phyloP scores from a whole-genome alignment of 2,888 invertebrate genomes.

The Stenotaenia linearis region DNA sequence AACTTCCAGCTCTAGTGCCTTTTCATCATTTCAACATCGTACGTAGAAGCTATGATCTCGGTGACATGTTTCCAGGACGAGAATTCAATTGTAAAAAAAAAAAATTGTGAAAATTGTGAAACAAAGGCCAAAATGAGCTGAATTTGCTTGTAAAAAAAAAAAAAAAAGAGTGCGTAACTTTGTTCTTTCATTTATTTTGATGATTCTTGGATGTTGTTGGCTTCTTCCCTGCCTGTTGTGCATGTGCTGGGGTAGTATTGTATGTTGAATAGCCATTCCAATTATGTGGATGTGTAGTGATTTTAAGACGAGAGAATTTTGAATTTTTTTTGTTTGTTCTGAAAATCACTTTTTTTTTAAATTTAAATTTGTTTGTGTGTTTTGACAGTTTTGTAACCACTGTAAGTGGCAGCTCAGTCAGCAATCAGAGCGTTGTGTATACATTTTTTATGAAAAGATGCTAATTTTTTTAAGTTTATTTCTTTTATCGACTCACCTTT shows the following conservation, averaged over 20 bases:
- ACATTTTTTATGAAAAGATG: background rate
- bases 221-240: constrained; percentile 15
- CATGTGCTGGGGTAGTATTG: background rate
- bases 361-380: background rate
- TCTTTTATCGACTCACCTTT: background rate
- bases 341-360: background rate
- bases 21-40: constrained; percentile 15
- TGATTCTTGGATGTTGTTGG: background rate
- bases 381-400: background rate
- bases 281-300: background rate
- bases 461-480: background rate
- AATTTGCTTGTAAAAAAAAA: background rate
- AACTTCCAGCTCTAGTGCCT: constrained; percentile 19
- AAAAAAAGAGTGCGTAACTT: background rate
- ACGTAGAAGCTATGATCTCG: background rate
- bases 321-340: background rate
- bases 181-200: background rate
- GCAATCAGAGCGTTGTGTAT: background rate
- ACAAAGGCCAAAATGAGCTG: background rate
- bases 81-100: background rate
- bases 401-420: constrained; percentile 8
- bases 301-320: background rate
- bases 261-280: constrained; percentile 6
- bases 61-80: background rate
- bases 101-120: background rate